Evolutionary conservation across 2,888 invertebrate species (phyloP).

Genomic region (Oegoconia quadripuncta): DNA sequence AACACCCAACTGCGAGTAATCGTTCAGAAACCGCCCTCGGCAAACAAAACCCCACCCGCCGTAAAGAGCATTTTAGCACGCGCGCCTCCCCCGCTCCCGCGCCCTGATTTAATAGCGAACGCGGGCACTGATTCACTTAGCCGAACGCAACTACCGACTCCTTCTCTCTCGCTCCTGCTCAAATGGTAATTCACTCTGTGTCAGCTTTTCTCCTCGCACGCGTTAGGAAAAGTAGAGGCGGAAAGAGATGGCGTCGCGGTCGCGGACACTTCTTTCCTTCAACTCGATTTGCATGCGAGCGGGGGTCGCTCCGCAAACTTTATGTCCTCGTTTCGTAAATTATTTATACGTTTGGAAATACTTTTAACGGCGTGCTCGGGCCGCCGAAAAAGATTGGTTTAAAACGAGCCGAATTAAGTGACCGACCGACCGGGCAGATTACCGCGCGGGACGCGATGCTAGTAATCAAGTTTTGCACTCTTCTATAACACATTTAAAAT

Average conservation of each 20-base stretch:
- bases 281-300: slow-evolving; percentile 77
- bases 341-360: slow-evolving; percentile 77
- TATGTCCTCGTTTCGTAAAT: slow-evolving; percentile 78
- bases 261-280: slow-evolving; percentile 70
- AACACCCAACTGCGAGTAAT: slow-evolving; percentile 45
- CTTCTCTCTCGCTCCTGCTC: slow-evolving; percentile 57
- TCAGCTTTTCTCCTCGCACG: slow-evolving; percentile 35
- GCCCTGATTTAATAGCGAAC: slow-evolving; percentile 77
- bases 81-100: slow-evolving; percentile 63
- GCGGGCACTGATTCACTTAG: slow-evolving; percentile 79
- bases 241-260: slow-evolving; percentile 59
- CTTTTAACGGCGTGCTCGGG: slow-evolving; percentile 69
- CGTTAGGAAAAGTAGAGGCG: slow-evolving; percentile 28
- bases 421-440: slow-evolving; percentile 51
- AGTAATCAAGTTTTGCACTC: slow-evolving; percentile 44
- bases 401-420: slow-evolving; percentile 66
- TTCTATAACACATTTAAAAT: slow-evolving; percentile 34
- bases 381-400: slow-evolving; percentile 67
- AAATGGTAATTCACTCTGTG: slow-evolving; percentile 31
- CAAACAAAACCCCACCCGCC: slow-evolving; percentile 77
- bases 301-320: slow-evolving; percentile 74
- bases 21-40: slow-evolving; percentile 72
- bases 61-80: slow-evolving; percentile 75
- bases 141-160: slow-evolving; percentile 70
- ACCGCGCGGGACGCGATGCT: slow-evolving; percentile 40